Conservation (phyloP, 2,888 invertebrate species). For the Folsomia manolachei region DNA sequence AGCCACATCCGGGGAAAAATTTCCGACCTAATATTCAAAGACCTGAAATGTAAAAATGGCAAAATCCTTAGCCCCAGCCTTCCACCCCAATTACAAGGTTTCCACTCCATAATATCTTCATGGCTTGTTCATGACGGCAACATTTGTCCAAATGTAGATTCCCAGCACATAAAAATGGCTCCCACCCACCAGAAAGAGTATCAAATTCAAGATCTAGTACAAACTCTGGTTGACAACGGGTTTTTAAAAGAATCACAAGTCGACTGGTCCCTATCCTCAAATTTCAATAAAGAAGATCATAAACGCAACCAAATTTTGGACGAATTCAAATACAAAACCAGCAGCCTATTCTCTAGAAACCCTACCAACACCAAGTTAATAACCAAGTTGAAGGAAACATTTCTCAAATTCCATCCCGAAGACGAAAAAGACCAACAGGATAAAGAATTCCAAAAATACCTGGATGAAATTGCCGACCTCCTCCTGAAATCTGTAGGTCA, state of each 20-base stretch:
- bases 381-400: neutral
- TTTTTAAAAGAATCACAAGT: neutral
- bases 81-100: neutral
- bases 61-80: neutral
- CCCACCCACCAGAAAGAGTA: neutral
- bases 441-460: neutral
- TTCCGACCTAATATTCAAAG: neutral
- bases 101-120: neutral
- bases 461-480: neutral
- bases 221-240: neutral
- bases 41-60: neutral
- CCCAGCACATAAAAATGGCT: neutral
- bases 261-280: neutral
- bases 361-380: neutral
- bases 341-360: neutral
- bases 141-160: neutral
- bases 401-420: neutral
- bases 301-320: neutral
- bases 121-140: neutral
- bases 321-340: neutral
- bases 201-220: neutral
- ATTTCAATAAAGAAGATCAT: neutral
- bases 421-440: neutral
- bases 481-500: slow-evolving; percentile 13
- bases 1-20: neutral